Percentiles rank a stretch among this genome's conserved stretches.
phyloP scores from a whole-genome alignment of 2,113 vertebrate species.

The Gymnocephalus cernua region DNA sequence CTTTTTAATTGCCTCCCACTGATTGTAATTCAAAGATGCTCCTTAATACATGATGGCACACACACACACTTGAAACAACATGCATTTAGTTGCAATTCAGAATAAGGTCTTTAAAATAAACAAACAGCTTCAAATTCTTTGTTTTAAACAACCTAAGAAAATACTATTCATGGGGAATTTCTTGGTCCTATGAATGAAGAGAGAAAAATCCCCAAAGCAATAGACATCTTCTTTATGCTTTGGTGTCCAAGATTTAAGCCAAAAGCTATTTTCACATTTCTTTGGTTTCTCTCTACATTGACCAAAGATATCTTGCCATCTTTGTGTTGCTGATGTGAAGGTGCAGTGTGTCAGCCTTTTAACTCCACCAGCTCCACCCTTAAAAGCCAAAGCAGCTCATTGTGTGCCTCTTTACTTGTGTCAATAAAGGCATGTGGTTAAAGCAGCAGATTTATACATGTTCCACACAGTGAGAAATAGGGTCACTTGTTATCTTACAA shows the following conservation, averaged over 20 bases:
- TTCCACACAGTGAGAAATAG: neutral
- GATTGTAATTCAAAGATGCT: constrained; percentile 85
- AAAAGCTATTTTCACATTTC: too few relatives aligned
- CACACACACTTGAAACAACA: neutral
- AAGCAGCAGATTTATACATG: neutral
- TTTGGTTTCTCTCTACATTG: neutral
- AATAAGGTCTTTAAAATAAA: neutral
- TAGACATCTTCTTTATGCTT: too few relatives aligned
- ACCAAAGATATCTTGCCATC: neutral
- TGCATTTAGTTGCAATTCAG: constrained; percentile 17
- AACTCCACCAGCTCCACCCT: neutral
- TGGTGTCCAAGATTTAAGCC: too few relatives aligned
- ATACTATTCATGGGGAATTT: neutral
- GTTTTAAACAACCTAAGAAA: neutral
- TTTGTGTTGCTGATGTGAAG: neutral
- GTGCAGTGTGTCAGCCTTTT: neutral
- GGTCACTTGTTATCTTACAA: neutral
- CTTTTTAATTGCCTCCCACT: constrained; percentile 89
- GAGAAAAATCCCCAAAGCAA: too few relatives aligned
- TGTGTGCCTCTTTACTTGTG: neutral
- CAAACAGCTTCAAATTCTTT: neutral
- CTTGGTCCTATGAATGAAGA: too few relatives aligned
- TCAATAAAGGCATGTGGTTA: neutral
- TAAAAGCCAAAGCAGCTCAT: neutral
- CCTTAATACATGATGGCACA: constrained; percentile 11